These are phyloP conservation scores for Orthochromis malagaraziensis DNA, from an alignment of 2,113 vertebrate species.

Conservation along the genomic window DNA sequence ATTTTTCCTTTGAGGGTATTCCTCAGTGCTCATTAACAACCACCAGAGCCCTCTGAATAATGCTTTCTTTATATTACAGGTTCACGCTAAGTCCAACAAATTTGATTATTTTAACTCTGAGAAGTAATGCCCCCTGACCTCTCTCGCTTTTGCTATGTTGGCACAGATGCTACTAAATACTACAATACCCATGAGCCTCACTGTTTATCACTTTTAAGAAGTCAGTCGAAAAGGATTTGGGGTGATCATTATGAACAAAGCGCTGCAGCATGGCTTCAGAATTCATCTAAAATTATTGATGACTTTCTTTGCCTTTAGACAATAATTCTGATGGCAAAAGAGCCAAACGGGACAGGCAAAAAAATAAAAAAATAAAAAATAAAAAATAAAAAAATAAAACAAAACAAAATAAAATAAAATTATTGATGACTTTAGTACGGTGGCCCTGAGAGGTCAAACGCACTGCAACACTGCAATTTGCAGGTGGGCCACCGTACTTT, in stretches of 20 bases:
- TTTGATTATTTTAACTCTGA: background rate
- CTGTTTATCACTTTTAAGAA: background rate
- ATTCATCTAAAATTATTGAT: background rate
- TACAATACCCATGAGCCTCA: background rate
- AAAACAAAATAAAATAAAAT: no score
- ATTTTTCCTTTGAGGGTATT: background rate
- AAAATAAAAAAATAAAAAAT: no score
- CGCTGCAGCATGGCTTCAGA: background rate
- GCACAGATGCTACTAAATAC: background rate
- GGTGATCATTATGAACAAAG: background rate
- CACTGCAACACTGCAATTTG: background rate
- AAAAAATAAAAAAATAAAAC: no score
- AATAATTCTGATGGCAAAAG: no score
- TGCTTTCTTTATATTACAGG: background rate
- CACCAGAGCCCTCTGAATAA: background rate
- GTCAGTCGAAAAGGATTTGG: background rate
- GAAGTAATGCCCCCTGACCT: background rate
- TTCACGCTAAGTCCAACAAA: background rate
- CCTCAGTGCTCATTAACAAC: background rate
- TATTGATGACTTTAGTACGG: background rate
- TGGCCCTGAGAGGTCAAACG: background rate
- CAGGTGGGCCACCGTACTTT: background rate
- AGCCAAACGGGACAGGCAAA: no score
- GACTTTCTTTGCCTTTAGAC: background rate
- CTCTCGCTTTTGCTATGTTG: background rate